A percentile compares a stretch with the other conserved stretches of the same genome.
phyloP scores from a whole-genome alignment of 2,113 vertebrate species.

The Acinonyx jubatus region DNA sequence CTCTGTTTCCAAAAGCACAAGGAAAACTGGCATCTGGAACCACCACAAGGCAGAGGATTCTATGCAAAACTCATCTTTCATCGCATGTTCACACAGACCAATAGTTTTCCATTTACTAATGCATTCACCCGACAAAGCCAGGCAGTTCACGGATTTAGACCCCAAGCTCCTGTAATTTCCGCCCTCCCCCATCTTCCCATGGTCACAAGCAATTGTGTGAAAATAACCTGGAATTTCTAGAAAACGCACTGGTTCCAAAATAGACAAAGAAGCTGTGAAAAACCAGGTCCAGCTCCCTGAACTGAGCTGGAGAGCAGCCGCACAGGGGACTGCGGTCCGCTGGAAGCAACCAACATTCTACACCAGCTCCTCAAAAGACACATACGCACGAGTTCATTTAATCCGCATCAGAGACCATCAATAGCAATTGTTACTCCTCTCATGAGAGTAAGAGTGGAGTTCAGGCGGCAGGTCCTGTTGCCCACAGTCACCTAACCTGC shows the following conservation, averaged over 20 bases:
- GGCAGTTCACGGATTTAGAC: background rate
- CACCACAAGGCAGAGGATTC: background rate
- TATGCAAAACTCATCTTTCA: background rate
- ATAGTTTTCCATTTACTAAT: background rate
- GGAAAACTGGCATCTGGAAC: background rate
- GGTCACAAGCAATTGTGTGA: background rate
- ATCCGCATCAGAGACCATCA: background rate
- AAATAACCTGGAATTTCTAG: background rate
- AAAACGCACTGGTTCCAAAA: background rate
- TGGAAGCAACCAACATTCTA: fast-evolving
- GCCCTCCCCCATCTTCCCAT: background rate
- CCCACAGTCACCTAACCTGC: too few species aligned
- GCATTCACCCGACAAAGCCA: background rate
- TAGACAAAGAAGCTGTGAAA: background rate
- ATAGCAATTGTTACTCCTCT: background rate
- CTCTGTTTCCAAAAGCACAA: background rate
- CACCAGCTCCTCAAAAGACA: background rate
- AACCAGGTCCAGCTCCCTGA: background rate
- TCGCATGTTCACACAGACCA: background rate
- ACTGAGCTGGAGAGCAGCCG: background rate
- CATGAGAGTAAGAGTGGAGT: too few species aligned
- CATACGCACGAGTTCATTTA: fast-evolving
- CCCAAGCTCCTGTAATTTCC: background rate
- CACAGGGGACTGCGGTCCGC: background rate
- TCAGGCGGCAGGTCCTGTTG: too few species aligned